Percentiles rank a stretch among this genome's conserved stretches.
phyloP scores from a whole-genome alignment of 2,888 invertebrate species.

The Himalopsyche kuldschensis region DNA sequence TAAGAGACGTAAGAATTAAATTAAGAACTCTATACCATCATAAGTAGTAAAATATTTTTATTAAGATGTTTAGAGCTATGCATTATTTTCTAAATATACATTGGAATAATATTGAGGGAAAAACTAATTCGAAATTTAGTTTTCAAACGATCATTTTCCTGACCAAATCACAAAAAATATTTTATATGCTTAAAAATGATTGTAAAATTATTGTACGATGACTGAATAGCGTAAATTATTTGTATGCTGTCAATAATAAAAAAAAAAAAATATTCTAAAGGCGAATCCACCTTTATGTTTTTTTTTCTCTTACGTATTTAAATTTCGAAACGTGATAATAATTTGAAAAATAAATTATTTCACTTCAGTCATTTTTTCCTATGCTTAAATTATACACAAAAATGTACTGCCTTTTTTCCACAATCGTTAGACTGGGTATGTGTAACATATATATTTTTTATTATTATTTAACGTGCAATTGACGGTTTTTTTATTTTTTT shows the following conservation, averaged over 20 bases:
- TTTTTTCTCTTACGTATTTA: not conserved
- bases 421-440: not conserved
- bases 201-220: not conserved
- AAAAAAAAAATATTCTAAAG: not conserved
- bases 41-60: conserved; percentile 38
- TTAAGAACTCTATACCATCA: conserved; percentile 28
- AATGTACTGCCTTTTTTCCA: not conserved
- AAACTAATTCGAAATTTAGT: conserved; percentile 1
- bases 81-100: conserved; percentile 29
- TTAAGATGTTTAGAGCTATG: conserved; percentile 20
- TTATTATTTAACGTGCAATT: not conserved
- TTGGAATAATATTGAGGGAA: not conserved
- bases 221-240: conserved; percentile 1
- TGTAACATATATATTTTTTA: not conserved
- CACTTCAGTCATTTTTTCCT: not conserved
- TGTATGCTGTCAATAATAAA: not conserved
- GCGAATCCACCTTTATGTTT: not conserved
- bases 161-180: conserved; percentile 3
- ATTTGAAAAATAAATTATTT: not conserved
- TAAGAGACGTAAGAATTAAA: conserved; percentile 19
- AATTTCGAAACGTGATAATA: not conserved
- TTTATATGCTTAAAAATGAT: not conserved
- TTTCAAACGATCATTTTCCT: not conserved
- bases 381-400: not conserved
- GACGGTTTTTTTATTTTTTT: not conserved